phyloP scores from a whole-genome alignment of 2,113 vertebrate species.

The Eptesicus fuscus region DNA sequence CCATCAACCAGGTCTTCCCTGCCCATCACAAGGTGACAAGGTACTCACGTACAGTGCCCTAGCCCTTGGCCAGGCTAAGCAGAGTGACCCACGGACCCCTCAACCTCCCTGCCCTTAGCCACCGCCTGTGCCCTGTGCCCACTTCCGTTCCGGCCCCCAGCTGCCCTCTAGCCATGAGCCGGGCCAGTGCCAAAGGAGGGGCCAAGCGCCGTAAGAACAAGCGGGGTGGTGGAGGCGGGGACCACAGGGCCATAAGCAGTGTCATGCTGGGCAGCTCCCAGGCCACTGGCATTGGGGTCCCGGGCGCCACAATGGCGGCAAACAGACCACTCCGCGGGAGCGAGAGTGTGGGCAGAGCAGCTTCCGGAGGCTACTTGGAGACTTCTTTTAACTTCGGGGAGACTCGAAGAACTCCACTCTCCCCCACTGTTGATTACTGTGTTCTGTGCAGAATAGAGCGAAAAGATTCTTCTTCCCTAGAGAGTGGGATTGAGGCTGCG shows the following conservation, averaged over 20 bases:
- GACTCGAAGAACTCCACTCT: no score
- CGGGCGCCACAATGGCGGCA: neutral
- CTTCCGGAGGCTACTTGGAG: neutral
- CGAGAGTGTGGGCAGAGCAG: neutral
- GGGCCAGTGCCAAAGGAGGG: neutral
- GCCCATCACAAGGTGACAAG: neutral
- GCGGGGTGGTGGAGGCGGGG: neutral
- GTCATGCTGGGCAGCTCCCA: neutral
- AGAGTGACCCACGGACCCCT: no score
- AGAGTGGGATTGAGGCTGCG: neutral
- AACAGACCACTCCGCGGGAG: fast-evolving
- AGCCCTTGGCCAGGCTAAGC: no score
- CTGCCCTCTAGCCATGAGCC: neutral
- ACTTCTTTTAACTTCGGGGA: neutral
- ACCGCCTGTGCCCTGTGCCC: no score
- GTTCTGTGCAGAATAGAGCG: neutral
- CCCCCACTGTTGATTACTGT: neutral
- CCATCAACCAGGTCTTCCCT: no score
- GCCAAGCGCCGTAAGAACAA: neutral
- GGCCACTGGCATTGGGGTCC: neutral
- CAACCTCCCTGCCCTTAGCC: neutral
- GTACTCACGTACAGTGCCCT: neutral
- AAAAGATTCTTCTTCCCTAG: neutral
- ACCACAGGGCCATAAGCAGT: neutral
- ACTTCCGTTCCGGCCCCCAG: neutral